These are phyloP conservation scores for Clepsis dumicolana DNA, from an alignment of 2,888 invertebrate species.

Conservation along the genomic window DNA sequence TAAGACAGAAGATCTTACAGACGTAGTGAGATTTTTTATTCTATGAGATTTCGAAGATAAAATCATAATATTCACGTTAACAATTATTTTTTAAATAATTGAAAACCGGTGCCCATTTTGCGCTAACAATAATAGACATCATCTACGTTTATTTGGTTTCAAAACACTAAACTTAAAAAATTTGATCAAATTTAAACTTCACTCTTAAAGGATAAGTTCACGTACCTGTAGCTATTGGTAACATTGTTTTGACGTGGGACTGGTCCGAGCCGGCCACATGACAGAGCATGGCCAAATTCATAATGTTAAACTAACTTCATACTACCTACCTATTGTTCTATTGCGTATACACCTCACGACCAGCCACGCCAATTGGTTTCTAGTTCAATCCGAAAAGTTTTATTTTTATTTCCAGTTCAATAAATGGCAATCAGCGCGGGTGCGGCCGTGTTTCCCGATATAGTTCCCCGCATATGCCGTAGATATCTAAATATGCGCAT, in stretches of 20 bases:
- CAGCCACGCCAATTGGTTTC: conserved; percentile 30
- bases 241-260: background rate
- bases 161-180: background rate
- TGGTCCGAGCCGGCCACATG: background rate
- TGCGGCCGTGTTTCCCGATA: conserved; percentile 21
- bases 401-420: conserved; percentile 39
- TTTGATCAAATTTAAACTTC: background rate
- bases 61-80: no score
- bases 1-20: background rate
- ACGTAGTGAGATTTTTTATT: background rate
- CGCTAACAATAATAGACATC: background rate
- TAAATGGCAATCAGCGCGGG: conserved; percentile 41
- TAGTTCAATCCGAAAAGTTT: conserved; percentile 1
- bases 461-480: conserved; percentile 12
- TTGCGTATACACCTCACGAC: conserved; percentile 20
- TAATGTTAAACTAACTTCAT: conserved; percentile 30
- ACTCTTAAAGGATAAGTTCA: background rate
- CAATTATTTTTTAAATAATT: no score
- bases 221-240: no score
- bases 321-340: conserved; percentile 5
- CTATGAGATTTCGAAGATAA: background rate
- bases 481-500: conserved; percentile 34
- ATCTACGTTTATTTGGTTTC: background rate
- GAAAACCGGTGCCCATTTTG: no score
- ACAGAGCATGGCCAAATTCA: conserved; percentile 31